These are phyloP conservation scores for Eclectus roratus DNA, from an alignment of 2,113 vertebrate species.

Conservation along the genomic window DNA sequence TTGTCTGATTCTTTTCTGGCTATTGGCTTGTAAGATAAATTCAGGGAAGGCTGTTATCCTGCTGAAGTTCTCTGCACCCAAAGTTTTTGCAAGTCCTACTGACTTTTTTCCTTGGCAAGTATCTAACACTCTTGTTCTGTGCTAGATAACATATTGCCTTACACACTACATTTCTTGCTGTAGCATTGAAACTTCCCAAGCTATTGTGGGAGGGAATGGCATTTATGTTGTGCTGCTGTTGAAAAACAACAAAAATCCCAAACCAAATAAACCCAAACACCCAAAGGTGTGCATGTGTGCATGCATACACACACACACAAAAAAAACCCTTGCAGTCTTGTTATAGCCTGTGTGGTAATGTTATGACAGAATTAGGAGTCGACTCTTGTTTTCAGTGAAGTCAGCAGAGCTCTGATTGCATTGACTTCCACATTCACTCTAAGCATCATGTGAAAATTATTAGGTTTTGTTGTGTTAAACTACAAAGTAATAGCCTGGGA, in stretches of 20 bases:
- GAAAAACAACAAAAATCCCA: neutral
- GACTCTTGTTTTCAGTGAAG: neutral
- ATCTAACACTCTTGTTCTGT: neutral
- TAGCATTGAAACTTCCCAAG: neutral
- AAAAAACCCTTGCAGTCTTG: neutral
- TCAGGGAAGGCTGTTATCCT: neutral
- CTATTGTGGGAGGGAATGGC: rapidly evolving
- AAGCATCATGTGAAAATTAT: neutral
- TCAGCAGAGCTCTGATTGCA: neutral
- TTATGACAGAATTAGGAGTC: neutral
- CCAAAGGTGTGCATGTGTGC: neutral
- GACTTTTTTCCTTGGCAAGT: neutral
- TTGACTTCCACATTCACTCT: neutral
- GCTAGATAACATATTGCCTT: neutral
- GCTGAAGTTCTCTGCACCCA: rapidly evolving
- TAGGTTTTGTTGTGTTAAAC: neutral
- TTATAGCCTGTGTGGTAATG: neutral
- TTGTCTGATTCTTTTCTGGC: neutral
- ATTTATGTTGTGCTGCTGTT: neutral
- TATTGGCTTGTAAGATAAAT: neutral
- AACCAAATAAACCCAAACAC: rapidly evolving
- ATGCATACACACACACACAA: no score
- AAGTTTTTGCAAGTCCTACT: neutral
- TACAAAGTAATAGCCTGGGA: neutral
- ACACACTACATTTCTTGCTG: neutral